Base-by-base conservation (phyloP, 2,888 invertebrate species). In the Tetranychus piercei region DNA sequence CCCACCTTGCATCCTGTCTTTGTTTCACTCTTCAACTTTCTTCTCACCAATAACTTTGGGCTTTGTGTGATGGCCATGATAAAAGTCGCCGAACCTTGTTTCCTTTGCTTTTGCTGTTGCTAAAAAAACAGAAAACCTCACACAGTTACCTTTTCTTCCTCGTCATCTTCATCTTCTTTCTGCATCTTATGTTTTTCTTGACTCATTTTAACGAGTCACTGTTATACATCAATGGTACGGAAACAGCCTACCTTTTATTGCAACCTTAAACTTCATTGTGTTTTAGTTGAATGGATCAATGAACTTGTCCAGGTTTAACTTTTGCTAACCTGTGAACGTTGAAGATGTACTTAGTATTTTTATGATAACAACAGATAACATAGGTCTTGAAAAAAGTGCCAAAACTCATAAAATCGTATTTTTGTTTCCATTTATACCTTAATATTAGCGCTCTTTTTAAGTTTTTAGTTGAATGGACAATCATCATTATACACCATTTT, bases 291-390 rank as follows among this genome's bases (percentile, higher is more conserved):
- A 55, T 15, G 55, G 55, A 55, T 55, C 55, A 55, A 55, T 55
- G 55, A 55, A 55, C 55, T 55, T 55, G 15, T 55, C 55, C 55
- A n/a, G 23, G 20, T 69, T n/a, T 20, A 18, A 5, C 15, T 15
- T 67, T 8, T 67, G 6, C n/a, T 22, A 65, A n/a, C 6, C 18
- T 78, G 84, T 87, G 88, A 34, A 34, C 34, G 34, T 34, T 34
- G 34, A 34, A 34, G 34, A 34, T 34, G 34, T 34, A 34, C 34
- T 34, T 34, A 34, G 34, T 34, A 34, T 23, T 23, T 23, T 1
- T 34, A 34, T 34, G 34, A 34, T 34, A 34, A 5, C 34, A 5
- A 34, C 3, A 34, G 34, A 4, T 34, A 34, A 34, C 34, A 34
- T 34, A 34, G 34, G 34, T 34, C 34, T 34, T 34, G 4, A 34